Percentiles rank a stretch among this genome's conserved stretches.
phyloP scores from a whole-genome alignment of 2,888 invertebrate species.

The Sarcophaga variegata region DNA sequence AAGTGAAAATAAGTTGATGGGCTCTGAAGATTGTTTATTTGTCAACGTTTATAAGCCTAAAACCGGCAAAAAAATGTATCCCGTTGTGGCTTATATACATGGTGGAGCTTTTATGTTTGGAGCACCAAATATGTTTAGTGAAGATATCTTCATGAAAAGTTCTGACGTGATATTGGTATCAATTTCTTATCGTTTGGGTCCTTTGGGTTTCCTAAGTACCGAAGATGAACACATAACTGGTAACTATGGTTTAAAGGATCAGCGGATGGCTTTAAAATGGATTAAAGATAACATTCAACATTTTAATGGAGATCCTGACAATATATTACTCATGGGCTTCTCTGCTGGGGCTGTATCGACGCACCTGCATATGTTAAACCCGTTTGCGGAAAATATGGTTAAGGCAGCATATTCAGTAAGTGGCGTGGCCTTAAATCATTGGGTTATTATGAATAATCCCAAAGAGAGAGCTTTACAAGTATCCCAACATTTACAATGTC shows the following conservation, averaged over 20 bases:
- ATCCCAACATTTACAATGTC: conserved; percentile 79
- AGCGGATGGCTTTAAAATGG: conserved; percentile 82
- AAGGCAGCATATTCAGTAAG: conserved; percentile 82
- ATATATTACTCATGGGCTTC: conserved; percentile 82
- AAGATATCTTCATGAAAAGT: conserved; percentile 83
- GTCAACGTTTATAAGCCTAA: conserved; percentile 85
- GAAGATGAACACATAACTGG: conserved; percentile 82
- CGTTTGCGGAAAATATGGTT: conserved; percentile 80
- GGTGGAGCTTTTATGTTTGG: conserved; percentile 83
- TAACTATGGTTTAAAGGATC: conserved; percentile 83
- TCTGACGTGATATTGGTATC: conserved; percentile 82
- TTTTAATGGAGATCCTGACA: conserved; percentile 81
- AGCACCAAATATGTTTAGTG: conserved; percentile 80
- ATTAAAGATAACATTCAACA: conserved; percentile 81
- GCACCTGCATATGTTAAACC: conserved; percentile 83
- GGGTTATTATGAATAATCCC: conserved; percentile 73
- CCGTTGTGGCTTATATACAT: conserved; percentile 83
- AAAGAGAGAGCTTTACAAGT: conserved; percentile 78
- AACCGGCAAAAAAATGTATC: conserved; percentile 75
- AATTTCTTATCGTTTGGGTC: conserved; percentile 81
- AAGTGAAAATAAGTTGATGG: conserved; percentile 78
- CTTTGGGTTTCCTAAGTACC: conserved; percentile 82
- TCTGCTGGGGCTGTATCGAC: conserved; percentile 82
- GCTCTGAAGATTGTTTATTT: conserved; percentile 87
- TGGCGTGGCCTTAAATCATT: conserved; percentile 82